Evolutionary conservation across 2,113 vertebrate species (phyloP).

Genomic region (Brachypodius melanocephalos): DNA sequence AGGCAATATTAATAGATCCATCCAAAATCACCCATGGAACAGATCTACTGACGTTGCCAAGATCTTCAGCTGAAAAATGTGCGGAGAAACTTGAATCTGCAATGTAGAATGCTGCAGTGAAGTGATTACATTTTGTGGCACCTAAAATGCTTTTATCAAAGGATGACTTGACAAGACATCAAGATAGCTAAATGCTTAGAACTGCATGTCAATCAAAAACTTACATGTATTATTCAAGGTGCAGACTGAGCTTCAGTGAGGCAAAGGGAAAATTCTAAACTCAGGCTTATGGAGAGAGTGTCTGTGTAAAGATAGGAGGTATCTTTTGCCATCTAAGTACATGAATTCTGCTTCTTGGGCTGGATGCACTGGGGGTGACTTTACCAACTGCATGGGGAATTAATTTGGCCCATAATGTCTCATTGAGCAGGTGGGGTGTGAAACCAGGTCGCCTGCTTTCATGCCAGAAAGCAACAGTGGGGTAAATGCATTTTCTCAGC

Average conservation of each 20-base stretch:
- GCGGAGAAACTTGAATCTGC: constrained; percentile 42
- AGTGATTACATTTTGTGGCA: constrained; percentile 43
- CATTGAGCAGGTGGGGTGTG: not conserved
- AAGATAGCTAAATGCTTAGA: constrained; percentile 51
- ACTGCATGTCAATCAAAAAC: constrained; percentile 36
- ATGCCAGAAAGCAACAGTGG: no score
- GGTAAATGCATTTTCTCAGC: not conserved
- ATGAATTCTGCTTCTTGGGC: not conserved
- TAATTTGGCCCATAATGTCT: not conserved
- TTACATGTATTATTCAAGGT: constrained; percentile 35
- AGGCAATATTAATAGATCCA: constrained; percentile 45
- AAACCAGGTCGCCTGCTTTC: no score
- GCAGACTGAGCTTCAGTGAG: not conserved
- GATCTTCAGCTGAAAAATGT: constrained; percentile 38
- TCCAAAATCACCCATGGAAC: constrained; percentile 12
- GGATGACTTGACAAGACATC: constrained; percentile 50
- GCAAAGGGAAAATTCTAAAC: constrained; percentile 19
- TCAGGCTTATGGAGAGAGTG: not conserved
- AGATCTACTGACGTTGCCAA: constrained; percentile 18
- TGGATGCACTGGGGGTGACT: not conserved
- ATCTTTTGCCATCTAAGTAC: not conserved
- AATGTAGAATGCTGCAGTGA: constrained; percentile 31
- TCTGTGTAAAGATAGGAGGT: not conserved
- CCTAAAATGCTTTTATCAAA: constrained; percentile 59
- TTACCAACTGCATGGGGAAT: not conserved